Evolutionary conservation across 2,113 vertebrate genomes (phyloP).

Genomic region (Aptenodytes forsteri): DNA sequence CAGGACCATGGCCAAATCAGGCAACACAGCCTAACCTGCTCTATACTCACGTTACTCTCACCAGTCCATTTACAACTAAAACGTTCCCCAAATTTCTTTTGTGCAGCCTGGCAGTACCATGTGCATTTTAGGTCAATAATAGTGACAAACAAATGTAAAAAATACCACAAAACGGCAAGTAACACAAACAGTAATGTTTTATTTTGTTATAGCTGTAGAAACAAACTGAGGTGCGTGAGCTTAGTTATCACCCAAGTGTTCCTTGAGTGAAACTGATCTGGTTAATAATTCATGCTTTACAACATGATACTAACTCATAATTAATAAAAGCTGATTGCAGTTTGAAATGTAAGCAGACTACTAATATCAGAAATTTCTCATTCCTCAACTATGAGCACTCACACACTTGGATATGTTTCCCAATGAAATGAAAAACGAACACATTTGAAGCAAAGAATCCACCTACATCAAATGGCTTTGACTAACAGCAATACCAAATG

Average conservation of each 20-base stretch:
- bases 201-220: background rate
- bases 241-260: background rate
- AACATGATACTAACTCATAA: background rate
- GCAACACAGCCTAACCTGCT: background rate
- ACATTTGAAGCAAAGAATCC: background rate
- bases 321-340: background rate
- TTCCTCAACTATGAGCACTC: background rate
- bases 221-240: background rate
- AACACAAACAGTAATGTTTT: background rate
- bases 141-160: background rate
- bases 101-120: background rate
- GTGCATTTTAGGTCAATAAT: background rate
- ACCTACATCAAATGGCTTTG: background rate
- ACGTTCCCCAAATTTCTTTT: fast-evolving
- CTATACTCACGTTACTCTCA: fast-evolving
- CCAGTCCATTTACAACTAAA: background rate
- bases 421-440: background rate
- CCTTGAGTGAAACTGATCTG: background rate
- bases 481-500: background rate
- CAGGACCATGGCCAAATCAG: background rate
- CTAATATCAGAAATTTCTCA: background rate
- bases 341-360: background rate
- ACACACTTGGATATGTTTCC: background rate
- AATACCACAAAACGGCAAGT: background rate
- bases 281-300: background rate